Evolutionary conservation across 2,113 vertebrate species (phyloP).

Genomic region (Corythornis cristatus): DNA sequence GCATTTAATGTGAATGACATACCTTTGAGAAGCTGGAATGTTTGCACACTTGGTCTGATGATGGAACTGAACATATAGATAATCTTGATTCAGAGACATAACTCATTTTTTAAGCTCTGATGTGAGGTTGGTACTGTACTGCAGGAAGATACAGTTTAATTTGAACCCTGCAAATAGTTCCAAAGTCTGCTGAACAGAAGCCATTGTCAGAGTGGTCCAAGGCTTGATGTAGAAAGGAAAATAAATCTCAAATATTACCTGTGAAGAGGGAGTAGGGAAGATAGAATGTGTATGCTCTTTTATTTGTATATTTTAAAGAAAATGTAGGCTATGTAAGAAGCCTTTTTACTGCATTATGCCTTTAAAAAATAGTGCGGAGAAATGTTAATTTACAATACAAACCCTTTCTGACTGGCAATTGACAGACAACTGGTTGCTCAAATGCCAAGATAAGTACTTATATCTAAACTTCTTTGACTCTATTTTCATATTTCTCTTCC

Average conservation of each 20-base stretch:
- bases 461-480: neutral
- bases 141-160: neutral
- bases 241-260: neutral
- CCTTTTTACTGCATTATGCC: neutral
- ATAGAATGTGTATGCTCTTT: neutral
- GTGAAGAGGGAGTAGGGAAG: neutral
- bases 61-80: neutral
- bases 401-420: neutral
- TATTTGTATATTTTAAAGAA: neutral
- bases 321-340: neutral
- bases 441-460: neutral
- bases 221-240: neutral
- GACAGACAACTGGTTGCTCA: neutral
- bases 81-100: neutral
- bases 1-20: conserved; percentile 15
- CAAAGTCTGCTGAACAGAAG: neutral
- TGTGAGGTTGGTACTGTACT: neutral
- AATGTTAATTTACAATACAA: neutral
- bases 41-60: neutral
- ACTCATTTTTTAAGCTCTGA: neutral
- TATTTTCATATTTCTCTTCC: neutral
- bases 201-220: neutral
- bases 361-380: neutral
- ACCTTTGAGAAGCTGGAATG: neutral
- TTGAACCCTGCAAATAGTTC: neutral